Base-by-base conservation (phyloP, 2,797 vertebrate genomes). In the Alcedo atthis region DNA sequence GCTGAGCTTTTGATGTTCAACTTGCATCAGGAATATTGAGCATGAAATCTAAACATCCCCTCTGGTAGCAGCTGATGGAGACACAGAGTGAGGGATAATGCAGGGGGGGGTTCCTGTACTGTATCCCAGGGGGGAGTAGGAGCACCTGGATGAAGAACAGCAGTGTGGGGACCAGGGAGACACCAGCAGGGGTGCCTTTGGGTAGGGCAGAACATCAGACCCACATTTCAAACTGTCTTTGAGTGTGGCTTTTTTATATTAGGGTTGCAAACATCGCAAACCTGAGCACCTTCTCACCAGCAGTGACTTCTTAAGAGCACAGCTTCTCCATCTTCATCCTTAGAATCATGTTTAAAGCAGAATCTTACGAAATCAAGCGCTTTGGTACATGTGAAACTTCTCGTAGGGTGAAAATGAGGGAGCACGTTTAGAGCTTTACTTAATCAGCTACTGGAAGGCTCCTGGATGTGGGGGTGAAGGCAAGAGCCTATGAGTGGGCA, bases 11-110 rank as follows among this genome's bases (percentile, higher is more conserved):
- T 96, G 95, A 96, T 96, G 96, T 96, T 93, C 8, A 1, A 91
- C 92, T 96, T 95, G 92, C 95, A 95, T 96, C 78, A 89, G 46
- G 95, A 97, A 96, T 97, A 96, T 95, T 97, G 96, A 97, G 94
- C 93, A 95, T 93, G 95, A 97, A 97, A 96, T 96, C 91, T 84
- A 91, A 96, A 96, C 91, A 92, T 94, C 90, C 91, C 87, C 93
- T 84, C 85, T 95, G 87, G 83, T 32, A 69, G 93, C 92, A 95
- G 95, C 93, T 93, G 95, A 97, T 75, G 92, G 94, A 95, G 91
- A 93, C 59, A 84, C 74, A 45, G 59, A 81, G 66, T n/a, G 81
- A 87, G 58, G 64, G 85, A 80, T 64, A 35, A 5, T 0, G 1
- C 71, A 70, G 53, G 18, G 51, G 53, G 9, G 12, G 53, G 13